Evolutionary conservation across 2,797 vertebrate genomes (phyloP), one percentile per base, ranked within the genome.

Genomic region (Chiroxiphia lanceolata): DNA sequence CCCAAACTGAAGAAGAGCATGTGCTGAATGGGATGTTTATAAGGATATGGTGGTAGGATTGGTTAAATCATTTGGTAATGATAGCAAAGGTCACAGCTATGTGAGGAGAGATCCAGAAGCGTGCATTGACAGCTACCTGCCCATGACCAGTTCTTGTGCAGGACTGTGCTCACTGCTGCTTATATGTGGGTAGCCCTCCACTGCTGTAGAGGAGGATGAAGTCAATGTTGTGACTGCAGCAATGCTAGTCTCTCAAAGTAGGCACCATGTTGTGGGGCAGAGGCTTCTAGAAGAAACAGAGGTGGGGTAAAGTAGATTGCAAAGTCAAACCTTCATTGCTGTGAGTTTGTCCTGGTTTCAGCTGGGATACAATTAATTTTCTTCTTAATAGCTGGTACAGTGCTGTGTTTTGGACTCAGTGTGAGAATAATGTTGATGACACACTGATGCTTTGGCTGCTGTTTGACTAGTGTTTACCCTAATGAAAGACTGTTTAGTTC

Each of bases 121-220:
- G 65, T 0, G 0, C 4, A 10, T 11, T 0, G 2, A 25, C 3
- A 34, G 14, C 17, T 51, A 27, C 1, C 1, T n/a, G 42, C 44
- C 23, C 7, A 5, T 15, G 44, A 13, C 36, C 31, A 64, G n/a
- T 50, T 45, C 31, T 75, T 5, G 11, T 4, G 8, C 16, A 48
- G n/a, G 50, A 38, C 17, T n/a, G 19, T 31, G 68, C 22, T 63
- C 31, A 4, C 22, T 76, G 59, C 33, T 63, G 33, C 17, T n/a
- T 34, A 3, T 10, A 5, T 20, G 15, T 38, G 34, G 44, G 14
- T 20, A 53, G 33, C 29, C 57, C 50, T 40, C 14, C 25, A 8
- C 26, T 48, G 34, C 20, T 83, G 67, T 29, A 54, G n/a, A 36
- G 25, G 33, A 65, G 47, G 29, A 48, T 38, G 18, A 2, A 8